Evolutionary conservation across 2,797 vertebrate species (phyloP), one percentile per base, ranked within the genome.

Genomic region (Argyrosomus regius): DNA sequence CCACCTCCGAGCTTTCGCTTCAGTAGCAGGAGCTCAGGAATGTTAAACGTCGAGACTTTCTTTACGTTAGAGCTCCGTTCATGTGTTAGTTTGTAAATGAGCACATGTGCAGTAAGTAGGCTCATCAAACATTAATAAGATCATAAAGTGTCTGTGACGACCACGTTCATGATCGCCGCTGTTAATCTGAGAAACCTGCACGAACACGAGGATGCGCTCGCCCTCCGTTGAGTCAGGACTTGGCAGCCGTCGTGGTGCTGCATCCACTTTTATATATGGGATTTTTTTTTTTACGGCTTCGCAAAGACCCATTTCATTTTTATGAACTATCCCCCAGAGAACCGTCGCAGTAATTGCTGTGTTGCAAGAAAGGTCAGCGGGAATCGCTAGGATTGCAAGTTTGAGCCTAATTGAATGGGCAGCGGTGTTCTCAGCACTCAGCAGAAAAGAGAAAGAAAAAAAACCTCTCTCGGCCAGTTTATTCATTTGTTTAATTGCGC

Each of bases 331-430:
- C 83, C 86, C 83, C 88, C 75, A 24, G 79, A 88, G 88, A 83
- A 83, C 39, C 13, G 49, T 85, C 72, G 85, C 54, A 18, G 88
- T 91, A 90, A 92, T 93, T 87, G 91, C 89, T 62, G 83, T 67
- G 75, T 86, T 89, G 91, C 83, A 63, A 72, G 87, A 92, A 39
- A 88, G 86, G 90, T 93, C 89, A 82, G 58, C 13, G 70, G 71
- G 89, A 92, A 91, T 77, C 28, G 83, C 86, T 81, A 50, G 77
- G 71, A 85, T 81, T 90, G 90, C 91, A 91, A 82, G 72, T 91
- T 89, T 62, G 71, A 81, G 83, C 82, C 87, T 90, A 86, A 91
- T 90, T 91, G 85, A 93, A 87, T 83, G 81, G 85, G 84, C 71
- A 18, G 77, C 73, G 0, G 72, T 2, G 83, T 89, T 90, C 81